Evolutionary conservation across 2,113 vertebrate genomes (phyloP), one percentile per base, ranked within the genome.

Genomic region (Proteles cristata): DNA sequence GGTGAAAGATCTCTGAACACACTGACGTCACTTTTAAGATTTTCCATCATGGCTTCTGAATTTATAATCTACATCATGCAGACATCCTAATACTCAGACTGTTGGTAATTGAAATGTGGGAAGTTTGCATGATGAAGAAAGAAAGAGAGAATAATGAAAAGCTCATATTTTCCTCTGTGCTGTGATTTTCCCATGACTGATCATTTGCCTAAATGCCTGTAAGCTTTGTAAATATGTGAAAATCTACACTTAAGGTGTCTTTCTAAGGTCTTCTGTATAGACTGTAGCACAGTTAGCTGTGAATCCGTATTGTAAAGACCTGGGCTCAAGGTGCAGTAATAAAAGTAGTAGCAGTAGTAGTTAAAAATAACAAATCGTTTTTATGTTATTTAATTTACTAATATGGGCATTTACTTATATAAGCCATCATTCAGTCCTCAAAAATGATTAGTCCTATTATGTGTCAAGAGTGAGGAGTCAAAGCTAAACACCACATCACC

Each of bases 1-100:
- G 69, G 69, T 96, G 69, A 93, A 68, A 93, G 89, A 92, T 88
- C 50, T 45, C 14, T 93, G 76, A 92, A 69, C 35, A 55, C 15
- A 35, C 35, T 87, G 74, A 93, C 45, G 33, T 61, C 43, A 85
- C 61, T 69, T 93, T 88, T 48, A 55, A 73, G 33, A 68, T 69
- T 82, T 90, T 79, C 11, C 21, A 1, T 80, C 39, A 82, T 92
- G 76, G 16, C 8, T 93, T 84, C 81, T 45, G 77, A 92, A 76
- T 95, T 93, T 92, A 48, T 91, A 87, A 88, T 68, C 63, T 69
- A 26, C 5, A 73, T 39, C 9, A 83, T 0, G 14, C 21, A 81
- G 48, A 58, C 16, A 35, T 28, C 43, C 3, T 33, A 50, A 68
- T 93, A 92, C 1, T 79, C 55, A 45, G 71, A 81, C 15, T 88